These are phyloP conservation scores for Polia nebulosa DNA, from an alignment of 2,888 invertebrate genomes.

Conservation along the genomic window DNA sequence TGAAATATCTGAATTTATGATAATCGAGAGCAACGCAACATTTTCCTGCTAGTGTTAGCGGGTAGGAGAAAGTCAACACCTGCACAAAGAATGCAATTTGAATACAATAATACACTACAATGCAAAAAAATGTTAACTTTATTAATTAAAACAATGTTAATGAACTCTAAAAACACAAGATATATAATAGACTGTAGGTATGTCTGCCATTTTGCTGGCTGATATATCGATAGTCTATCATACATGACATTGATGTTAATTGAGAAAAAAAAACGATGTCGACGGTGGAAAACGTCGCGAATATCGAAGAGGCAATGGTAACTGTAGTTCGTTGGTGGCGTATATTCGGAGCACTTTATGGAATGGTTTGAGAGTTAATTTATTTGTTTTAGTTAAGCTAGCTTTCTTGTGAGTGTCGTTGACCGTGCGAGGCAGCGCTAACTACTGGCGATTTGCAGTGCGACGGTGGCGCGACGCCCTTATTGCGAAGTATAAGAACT, in stretches of 20 bases:
- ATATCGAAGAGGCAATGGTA: slow-evolving; percentile 74
- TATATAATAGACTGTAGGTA: slow-evolving; percentile 76
- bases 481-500: slow-evolving; percentile 31
- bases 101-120: slow-evolving; percentile 89
- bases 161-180: slow-evolving; percentile 81
- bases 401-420: slow-evolving; percentile 81
- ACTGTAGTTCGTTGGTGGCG: slow-evolving; percentile 54
- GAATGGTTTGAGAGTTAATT: slow-evolving; percentile 84
- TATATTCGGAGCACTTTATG: slow-evolving; percentile 64
- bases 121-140: slow-evolving; percentile 86
- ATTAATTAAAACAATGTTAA: slow-evolving; percentile 86
- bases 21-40: slow-evolving; percentile 89
- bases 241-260: slow-evolving; percentile 74
- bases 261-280: slow-evolving; percentile 67
- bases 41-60: slow-evolving; percentile 91
- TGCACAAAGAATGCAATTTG: slow-evolving; percentile 90
- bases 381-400: slow-evolving; percentile 88
- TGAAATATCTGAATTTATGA: slow-evolving; percentile 78
- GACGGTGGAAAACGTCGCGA: slow-evolving; percentile 87
- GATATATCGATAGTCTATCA: slow-evolving; percentile 74
- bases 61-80: slow-evolving; percentile 90
- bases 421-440: slow-evolving; percentile 79
- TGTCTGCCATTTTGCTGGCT: slow-evolving; percentile 19
- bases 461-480: slow-evolving; percentile 62
- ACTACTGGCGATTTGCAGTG: slow-evolving; percentile 78